Conservation (phyloP, 30 jellyfish, hydroid and myxozoan species). For the Rhopilema esculentum region DNA sequence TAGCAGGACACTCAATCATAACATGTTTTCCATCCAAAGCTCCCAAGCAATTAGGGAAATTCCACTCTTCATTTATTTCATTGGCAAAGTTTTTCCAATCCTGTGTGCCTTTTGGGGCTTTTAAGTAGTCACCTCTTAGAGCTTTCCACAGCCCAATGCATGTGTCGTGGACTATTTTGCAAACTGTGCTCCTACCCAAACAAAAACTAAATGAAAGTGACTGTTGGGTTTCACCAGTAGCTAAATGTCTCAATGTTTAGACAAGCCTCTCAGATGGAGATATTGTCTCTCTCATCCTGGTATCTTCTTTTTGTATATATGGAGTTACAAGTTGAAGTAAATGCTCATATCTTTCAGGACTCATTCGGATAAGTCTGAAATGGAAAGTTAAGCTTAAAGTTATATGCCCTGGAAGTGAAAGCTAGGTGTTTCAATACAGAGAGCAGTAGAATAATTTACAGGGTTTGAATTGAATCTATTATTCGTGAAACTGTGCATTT, state of each 20-base stretch:
- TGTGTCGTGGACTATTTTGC: conserved; percentile 48
- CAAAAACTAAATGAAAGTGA: not conserved
- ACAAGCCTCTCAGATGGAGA: conserved; percentile 40
- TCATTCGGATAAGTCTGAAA: conserved; percentile 18
- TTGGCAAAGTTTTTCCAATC: conserved; percentile 71
- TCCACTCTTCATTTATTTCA: conserved; percentile 57
- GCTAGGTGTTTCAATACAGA: too few relatives aligned
- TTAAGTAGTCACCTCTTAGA: conserved; percentile 5
- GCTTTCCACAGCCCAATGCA: conserved; percentile 57
- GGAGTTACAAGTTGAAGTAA: conserved; percentile 25
- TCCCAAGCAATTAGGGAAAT: conserved; percentile 73
- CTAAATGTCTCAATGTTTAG: conserved; percentile 24
- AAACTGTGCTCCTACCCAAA: not conserved
- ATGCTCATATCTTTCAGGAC: conserved; percentile 56
- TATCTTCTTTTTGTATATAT: not conserved
- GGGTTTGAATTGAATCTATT: too few relatives aligned
- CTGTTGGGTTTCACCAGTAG: conserved; percentile 28
- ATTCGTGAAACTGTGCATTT: too few relatives aligned
- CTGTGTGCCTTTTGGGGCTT: conserved; percentile 38
- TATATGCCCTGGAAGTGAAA: not conserved
- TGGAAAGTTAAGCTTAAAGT: not conserved
- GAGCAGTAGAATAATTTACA: too few relatives aligned
- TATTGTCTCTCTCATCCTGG: conserved; percentile 28
- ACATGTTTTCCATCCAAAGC: conserved; percentile 82
- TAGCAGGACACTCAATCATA: conserved; percentile 57